phyloP scores from a whole-genome alignment of 1,140 invertebrate genomes.

The Neocloeon triangulifer region DNA sequence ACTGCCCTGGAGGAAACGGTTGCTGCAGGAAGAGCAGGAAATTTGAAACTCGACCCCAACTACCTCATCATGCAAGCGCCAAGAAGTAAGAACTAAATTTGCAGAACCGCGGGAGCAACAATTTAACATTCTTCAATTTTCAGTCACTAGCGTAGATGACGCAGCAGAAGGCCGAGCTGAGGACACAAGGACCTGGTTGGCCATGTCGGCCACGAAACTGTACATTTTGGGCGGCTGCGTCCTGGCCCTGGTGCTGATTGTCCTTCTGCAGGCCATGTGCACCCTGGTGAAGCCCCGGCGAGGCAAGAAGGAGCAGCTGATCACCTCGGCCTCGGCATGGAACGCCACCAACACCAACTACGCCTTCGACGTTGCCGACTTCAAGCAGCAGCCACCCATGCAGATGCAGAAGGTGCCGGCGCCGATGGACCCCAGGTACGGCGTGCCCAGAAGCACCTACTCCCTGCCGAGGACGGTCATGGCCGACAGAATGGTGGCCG shows the following conservation, averaged over 20 bases:
- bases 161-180: too few relatives aligned
- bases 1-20: slow-evolving; percentile 40
- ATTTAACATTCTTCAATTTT: slow-evolving; percentile 14
- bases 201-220: slow-evolving; percentile 37
- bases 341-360: slow-evolving; percentile 56
- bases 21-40: slow-evolving; percentile 43
- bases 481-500: slow-evolving; percentile 12
- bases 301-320: slow-evolving; percentile 62
- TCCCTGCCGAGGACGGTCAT: slow-evolving; percentile 20
- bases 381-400: slow-evolving; percentile 41
- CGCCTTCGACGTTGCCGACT: slow-evolving; percentile 63
- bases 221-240: slow-evolving; percentile 67
- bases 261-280: slow-evolving; percentile 59
- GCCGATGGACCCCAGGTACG: background rate
- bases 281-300: slow-evolving; percentile 49
- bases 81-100: slow-evolving; percentile 15
- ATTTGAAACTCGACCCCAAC: slow-evolving; percentile 50
- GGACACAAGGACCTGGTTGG: too few relatives aligned
- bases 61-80: slow-evolving; percentile 42
- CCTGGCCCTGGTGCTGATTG: slow-evolving; percentile 49
- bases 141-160: too few relatives aligned
- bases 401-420: too few relatives aligned
- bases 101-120: slow-evolving; percentile 1
- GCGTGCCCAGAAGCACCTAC: slow-evolving; percentile 20
- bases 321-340: slow-evolving; percentile 62